phyloP scores from a whole-genome alignment of 2,113 vertebrate genomes.

The Oryzias curvinotus region DNA sequence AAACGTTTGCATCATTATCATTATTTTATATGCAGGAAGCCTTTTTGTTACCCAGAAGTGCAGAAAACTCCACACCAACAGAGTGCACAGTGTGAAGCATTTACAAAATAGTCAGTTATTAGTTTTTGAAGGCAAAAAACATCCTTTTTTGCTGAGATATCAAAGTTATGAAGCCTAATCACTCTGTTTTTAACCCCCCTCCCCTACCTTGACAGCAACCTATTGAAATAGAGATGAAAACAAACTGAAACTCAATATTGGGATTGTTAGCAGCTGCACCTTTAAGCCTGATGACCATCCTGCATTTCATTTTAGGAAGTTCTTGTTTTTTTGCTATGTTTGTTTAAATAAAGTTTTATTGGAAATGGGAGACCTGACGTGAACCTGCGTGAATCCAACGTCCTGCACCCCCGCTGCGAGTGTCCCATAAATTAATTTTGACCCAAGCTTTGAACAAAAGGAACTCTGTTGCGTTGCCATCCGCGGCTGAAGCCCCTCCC shows the following conservation, averaged over 20 bases:
- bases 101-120: too few species aligned
- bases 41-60: too few species aligned
- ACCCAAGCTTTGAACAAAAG: constrained; percentile 85
- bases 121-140: too few species aligned
- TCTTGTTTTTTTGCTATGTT: constrained; percentile 35
- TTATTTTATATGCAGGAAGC: too few species aligned
- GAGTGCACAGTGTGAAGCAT: too few species aligned
- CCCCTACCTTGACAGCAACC: constrained; percentile 2
- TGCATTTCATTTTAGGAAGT: neutral
- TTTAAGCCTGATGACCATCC: constrained; percentile 38
- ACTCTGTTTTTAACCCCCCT: too few species aligned
- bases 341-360: constrained; percentile 8
- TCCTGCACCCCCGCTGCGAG: constrained; percentile 46
- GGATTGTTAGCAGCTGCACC: constrained; percentile 43
- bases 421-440: constrained; percentile 72
- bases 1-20: too few species aligned
- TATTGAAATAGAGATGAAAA: constrained; percentile 15
- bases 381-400: constrained; percentile 55
- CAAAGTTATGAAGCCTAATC: too few species aligned
- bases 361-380: constrained; percentile 35
- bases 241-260: constrained; percentile 26
- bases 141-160: too few species aligned
- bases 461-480: constrained; percentile 88
- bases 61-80: too few species aligned
- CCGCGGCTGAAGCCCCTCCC: constrained; percentile 86